These are phyloP conservation scores for Hippocampus comes DNA, from an alignment of 2,113 vertebrate species.

Conservation along the genomic window DNA sequence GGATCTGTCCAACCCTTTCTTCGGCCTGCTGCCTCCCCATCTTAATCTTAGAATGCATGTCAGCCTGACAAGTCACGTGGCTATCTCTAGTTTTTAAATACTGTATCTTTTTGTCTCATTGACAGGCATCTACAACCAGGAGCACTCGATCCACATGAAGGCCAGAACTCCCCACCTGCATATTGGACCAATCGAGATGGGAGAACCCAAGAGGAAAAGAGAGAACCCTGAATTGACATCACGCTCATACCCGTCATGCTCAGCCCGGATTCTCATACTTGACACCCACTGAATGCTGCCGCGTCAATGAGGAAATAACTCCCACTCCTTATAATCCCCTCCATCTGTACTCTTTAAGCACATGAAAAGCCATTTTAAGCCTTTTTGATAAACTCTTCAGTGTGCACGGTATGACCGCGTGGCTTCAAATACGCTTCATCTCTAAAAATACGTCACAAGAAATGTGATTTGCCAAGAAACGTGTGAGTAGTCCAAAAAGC, in stretches of 20 bases:
- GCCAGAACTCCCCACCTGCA: slow-evolving; percentile 20
- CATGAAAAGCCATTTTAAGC: slow-evolving; percentile 44
- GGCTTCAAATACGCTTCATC: slow-evolving; percentile 36
- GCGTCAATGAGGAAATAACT: slow-evolving; percentile 6
- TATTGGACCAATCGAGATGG: slow-evolving; percentile 21
- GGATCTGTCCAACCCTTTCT: slow-evolving; percentile 31
- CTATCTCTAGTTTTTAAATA: not conserved
- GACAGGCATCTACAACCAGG: slow-evolving; percentile 69
- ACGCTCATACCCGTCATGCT: slow-evolving; percentile 7
- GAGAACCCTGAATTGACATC: not conserved
- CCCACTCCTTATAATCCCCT: not conserved
- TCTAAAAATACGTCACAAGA: slow-evolving; percentile 21
- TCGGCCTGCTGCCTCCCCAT: slow-evolving; percentile 64
- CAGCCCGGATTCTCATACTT: slow-evolving; percentile 7
- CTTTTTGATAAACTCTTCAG: slow-evolving; percentile 18
- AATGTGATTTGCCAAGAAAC: not conserved
- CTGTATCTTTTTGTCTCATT: slow-evolving; percentile 41
- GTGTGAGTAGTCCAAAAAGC: slow-evolving; percentile 30
- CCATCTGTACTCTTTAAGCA: slow-evolving; percentile 39
- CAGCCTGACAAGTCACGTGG: slow-evolving; percentile 35
- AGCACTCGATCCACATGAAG: slow-evolving; percentile 68
- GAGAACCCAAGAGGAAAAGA: slow-evolving; percentile 32
- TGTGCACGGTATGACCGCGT: slow-evolving; percentile 65
- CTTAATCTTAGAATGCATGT: slow-evolving; percentile 52
- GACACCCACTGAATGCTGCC: slow-evolving; percentile 14